Conservation (phyloP, 2,888 invertebrate genomes). For the Phaonia tiefii region DNA sequence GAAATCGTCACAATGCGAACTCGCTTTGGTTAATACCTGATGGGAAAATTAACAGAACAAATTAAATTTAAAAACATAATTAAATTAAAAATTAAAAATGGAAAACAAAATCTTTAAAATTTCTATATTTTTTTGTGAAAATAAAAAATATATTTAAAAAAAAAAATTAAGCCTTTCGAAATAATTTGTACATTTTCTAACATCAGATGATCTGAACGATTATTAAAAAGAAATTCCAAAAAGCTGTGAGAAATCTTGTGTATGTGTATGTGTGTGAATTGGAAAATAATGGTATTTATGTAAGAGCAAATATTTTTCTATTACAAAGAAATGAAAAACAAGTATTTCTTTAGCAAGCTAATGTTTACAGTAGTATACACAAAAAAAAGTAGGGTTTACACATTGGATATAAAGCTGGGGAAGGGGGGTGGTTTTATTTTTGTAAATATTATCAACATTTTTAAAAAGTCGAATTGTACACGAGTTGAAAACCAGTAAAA, state of each 20-base stretch:
- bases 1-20: conserved; percentile 28
- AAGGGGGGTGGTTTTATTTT: background rate
- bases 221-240: conserved; percentile 67
- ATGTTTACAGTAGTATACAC: conserved; percentile 6
- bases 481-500: no score
- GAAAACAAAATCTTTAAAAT: conserved; percentile 33
- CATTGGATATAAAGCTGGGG: no score
- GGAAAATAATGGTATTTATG: conserved; percentile 37
- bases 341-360: conserved; percentile 69
- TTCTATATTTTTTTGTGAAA: conserved; percentile 17
- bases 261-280: no score
- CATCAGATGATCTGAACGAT: conserved; percentile 86
- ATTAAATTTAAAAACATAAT: conserved; percentile 34
- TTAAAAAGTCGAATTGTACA: no score
- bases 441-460: no score
- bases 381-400: background rate
- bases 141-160: conserved; percentile 39
- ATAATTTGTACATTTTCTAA: conserved; percentile 85
- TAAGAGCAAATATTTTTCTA: conserved; percentile 65
- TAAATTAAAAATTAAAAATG: conserved; percentile 41
- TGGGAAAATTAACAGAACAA: conserved; percentile 22
- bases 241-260: conserved; percentile 60
- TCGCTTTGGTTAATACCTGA: conserved; percentile 65
- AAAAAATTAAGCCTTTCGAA: conserved; percentile 71
- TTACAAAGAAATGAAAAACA: conserved; percentile 68